These are phyloP conservation scores for Eubasilissa splendida DNA, from an alignment of 2,888 invertebrate genomes.

Conservation along the genomic window DNA sequence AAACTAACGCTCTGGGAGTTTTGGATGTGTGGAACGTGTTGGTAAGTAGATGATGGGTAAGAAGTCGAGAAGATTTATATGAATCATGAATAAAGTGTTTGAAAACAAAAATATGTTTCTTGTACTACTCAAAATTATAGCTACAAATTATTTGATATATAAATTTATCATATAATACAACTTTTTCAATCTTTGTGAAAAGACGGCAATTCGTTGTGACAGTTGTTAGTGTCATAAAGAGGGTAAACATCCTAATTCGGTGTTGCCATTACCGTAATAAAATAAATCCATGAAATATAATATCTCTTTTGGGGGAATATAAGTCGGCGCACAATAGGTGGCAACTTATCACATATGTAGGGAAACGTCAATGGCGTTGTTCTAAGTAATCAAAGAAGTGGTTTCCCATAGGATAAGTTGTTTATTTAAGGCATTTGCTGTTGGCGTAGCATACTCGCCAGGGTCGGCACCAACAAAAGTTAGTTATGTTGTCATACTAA, in stretches of 20 bases:
- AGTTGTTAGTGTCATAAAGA: constrained; percentile 11
- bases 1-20: too few species aligned
- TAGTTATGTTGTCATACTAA: too few species aligned
- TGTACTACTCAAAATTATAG: too few species aligned
- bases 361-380: not conserved
- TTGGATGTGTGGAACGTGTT: too few species aligned
- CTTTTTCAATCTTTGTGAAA: not conserved
- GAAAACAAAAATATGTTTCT: too few species aligned
- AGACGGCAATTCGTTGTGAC: constrained; percentile 11
- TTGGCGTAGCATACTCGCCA: not conserved
- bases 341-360: constrained; percentile 1
- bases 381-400: constrained; percentile 21
- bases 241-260: not conserved
- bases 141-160: too few species aligned
- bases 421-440: constrained; percentile 1
- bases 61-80: too few species aligned
- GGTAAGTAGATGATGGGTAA: too few species aligned
- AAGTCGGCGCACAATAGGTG: constrained; percentile 1
- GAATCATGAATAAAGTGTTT: too few species aligned
- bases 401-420: not conserved
- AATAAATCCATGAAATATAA: constrained; percentile 23
- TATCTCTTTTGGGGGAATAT: not conserved
- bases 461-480: not conserved
- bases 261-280: constrained; percentile 19
- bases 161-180: too few species aligned